phyloP scores from a whole-genome alignment of 1,140 invertebrate genomes.

The Gryllus bimaculatus region DNA sequence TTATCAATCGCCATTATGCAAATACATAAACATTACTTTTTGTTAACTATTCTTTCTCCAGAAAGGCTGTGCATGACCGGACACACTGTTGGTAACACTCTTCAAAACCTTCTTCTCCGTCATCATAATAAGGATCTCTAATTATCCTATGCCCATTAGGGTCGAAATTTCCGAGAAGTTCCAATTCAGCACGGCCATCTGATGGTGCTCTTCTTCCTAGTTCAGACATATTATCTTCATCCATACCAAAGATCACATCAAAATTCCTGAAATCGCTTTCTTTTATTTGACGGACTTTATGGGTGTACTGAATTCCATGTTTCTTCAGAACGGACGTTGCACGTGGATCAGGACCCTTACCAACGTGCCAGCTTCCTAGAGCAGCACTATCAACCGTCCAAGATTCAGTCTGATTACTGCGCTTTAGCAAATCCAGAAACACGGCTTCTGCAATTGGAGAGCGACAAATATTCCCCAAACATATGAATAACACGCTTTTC shows the following conservation, averaged over 20 bases:
- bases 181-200: constrained; percentile 55
- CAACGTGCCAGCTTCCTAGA: constrained; percentile 73
- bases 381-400: constrained; percentile 87
- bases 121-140: constrained; percentile 78
- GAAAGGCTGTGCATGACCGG: constrained; percentile 54
- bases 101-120: constrained; percentile 53
- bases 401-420: constrained; percentile 45
- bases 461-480: constrained; percentile 82
- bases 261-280: constrained; percentile 63
- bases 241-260: constrained; percentile 88
- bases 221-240: constrained; percentile 66
- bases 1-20: no score
- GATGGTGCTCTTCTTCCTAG: constrained; percentile 51
- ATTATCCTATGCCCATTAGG: constrained; percentile 68
- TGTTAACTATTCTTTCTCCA: constrained; percentile 33
- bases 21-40: not conserved
- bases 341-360: constrained; percentile 66
- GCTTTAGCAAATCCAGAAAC: constrained; percentile 59
- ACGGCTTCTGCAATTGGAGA: constrained; percentile 91
- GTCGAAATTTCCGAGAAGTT: constrained; percentile 73
- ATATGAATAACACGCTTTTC: constrained; percentile 22
- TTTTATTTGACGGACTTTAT: constrained; percentile 62
- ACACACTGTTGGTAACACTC: constrained; percentile 61
- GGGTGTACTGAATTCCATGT: constrained; percentile 60
- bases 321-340: constrained; percentile 60